These are phyloP conservation scores for Scomber japonicus DNA, from an alignment of 2,113 vertebrate genomes.

Conservation along the genomic window DNA sequence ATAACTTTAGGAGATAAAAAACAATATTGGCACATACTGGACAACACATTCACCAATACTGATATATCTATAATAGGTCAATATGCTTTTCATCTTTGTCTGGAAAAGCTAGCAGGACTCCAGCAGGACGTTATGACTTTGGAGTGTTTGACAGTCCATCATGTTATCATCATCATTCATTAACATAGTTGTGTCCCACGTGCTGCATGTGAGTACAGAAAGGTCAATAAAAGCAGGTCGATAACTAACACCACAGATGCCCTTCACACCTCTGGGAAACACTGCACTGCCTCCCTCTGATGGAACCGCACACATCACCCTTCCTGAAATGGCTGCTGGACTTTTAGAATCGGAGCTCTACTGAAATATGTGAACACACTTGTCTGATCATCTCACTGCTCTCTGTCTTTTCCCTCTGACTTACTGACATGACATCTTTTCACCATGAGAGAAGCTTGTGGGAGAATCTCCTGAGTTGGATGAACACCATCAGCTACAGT, in stretches of 20 bases:
- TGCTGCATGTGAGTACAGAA: not conserved
- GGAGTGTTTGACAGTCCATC: not conserved
- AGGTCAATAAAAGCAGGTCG: constrained; percentile 10
- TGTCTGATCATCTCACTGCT: too few species aligned
- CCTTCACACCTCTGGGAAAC: not conserved
- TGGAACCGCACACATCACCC: not conserved
- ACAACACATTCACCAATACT: too few species aligned
- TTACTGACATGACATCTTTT: too few species aligned
- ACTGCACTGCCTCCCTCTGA: not conserved
- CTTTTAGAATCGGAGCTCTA: not conserved
- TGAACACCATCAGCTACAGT: too few species aligned
- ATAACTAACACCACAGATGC: not conserved
- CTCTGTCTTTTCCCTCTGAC: too few species aligned
- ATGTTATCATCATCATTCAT: not conserved
- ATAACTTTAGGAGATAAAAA: too few species aligned
- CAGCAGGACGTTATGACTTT: not conserved
- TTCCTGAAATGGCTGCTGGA: not conserved
- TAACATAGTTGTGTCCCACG: not conserved
- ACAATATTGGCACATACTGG: too few species aligned
- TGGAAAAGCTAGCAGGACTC: too few species aligned
- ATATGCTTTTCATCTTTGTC: too few species aligned
- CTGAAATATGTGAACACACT: not conserved
- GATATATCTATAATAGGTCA: too few species aligned
- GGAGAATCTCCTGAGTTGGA: too few species aligned
- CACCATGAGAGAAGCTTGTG: too few species aligned